Percentiles rank a stretch among this genome's conserved stretches.
These are phyloP conservation scores for Micromys minutus DNA, from an alignment of 2,113 vertebrate species.

Conservation along the genomic window DNA sequence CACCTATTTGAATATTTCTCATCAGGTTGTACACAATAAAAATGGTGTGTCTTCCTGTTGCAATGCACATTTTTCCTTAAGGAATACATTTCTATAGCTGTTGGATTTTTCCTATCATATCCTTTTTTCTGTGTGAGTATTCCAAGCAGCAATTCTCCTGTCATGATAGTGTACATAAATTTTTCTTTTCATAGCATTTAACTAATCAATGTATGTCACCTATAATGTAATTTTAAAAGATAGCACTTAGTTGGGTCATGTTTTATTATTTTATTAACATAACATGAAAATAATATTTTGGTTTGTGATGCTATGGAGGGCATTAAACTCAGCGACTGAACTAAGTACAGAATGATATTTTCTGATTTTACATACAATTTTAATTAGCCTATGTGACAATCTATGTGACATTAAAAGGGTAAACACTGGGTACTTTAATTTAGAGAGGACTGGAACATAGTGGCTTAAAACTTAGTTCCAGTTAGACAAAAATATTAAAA, in stretches of 20 bases:
- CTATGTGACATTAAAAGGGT: background rate
- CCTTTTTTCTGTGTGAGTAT: background rate
- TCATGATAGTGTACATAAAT: background rate
- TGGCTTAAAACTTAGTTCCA: background rate
- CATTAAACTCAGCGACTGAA: background rate
- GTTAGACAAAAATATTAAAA: background rate
- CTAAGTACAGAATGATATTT: background rate
- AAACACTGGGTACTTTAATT: no score
- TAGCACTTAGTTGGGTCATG: background rate
- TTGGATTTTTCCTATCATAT: background rate
- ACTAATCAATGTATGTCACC: background rate
- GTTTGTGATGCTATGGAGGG: background rate
- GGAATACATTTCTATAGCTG: background rate
- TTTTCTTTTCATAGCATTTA: background rate
- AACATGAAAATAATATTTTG: background rate
- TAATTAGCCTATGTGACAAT: background rate
- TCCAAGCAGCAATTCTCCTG: background rate
- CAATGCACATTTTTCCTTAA: background rate
- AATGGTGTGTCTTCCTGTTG: background rate
- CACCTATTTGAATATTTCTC: no score
- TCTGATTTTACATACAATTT: background rate
- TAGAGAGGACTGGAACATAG: background rate
- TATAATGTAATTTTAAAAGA: background rate
- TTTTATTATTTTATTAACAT: background rate
- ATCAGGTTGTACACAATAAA: background rate